phyloP scores from a whole-genome alignment of 2,888 invertebrate genomes.

The Stenichneumon culpator region DNA sequence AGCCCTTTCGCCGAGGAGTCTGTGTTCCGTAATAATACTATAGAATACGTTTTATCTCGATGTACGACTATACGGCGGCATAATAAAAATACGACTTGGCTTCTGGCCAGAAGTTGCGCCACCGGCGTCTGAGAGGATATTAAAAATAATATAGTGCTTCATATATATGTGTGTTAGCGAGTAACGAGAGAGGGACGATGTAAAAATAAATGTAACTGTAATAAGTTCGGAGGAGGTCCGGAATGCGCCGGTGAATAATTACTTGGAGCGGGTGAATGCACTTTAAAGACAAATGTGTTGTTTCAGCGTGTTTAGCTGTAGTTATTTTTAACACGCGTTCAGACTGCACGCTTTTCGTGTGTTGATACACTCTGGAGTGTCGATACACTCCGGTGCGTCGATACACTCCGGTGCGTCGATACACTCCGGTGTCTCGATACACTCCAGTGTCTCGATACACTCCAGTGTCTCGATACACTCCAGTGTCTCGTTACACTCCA shows the following conservation, averaged over 20 bases:
- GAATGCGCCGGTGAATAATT: background rate
- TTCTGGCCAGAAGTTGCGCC: conserved; percentile 30
- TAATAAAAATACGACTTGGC: conserved; percentile 48
- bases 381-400: no score
- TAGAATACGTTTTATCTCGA: background rate
- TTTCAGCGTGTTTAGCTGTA: background rate
- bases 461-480: no score
- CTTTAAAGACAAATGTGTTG: background rate
- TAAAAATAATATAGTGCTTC: conserved; percentile 35
- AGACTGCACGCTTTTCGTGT: no score
- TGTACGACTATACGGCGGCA: background rate
- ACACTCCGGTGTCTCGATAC: no score
- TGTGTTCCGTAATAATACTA: conserved; percentile 12
- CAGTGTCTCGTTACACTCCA: no score
- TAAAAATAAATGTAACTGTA: conserved; percentile 26
- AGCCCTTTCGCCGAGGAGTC: conserved; percentile 11
- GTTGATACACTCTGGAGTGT: no score
- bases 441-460: no score
- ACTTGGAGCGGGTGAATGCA: background rate
- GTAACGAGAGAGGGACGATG: conserved; percentile 12
- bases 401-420: no score
- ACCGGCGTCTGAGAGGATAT: conserved; percentile 11
- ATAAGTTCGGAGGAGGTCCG: background rate
- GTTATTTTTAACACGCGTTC: no score
- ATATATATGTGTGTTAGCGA: background rate